Evolutionary conservation across 2,888 invertebrate genomes (phyloP).

Genomic region (Machimus rusticus): DNA sequence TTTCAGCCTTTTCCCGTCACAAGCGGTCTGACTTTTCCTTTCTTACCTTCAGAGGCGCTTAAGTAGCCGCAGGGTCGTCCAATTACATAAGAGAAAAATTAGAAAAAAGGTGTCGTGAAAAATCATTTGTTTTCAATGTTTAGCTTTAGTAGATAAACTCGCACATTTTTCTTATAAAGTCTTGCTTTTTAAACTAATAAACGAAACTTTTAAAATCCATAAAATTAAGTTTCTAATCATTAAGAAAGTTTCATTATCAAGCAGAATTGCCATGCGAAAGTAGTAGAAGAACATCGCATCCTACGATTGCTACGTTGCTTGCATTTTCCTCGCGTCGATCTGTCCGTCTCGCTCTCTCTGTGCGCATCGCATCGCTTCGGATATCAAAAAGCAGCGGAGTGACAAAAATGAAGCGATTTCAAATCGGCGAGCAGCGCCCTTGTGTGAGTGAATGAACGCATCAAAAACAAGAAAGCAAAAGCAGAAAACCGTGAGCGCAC

Average conservation of each 20-base stretch:
- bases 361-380: background rate
- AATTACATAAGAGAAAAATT: no score
- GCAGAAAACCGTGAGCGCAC: background rate
- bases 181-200: no score
- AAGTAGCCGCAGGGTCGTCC: no score
- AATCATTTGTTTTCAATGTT: no score
- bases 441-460: background rate
- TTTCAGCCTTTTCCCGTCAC: no score
- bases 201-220: no score
- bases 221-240: background rate
- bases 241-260: background rate
- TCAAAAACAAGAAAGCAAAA: conserved; percentile 15
- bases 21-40: no score
- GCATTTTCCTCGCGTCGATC: background rate
- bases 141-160: no score
- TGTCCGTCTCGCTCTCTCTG: background rate
- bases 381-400: background rate
- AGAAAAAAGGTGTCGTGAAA: no score
- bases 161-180: no score
- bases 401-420: background rate
- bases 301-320: background rate
- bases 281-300: background rate
- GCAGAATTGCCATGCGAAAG: background rate
- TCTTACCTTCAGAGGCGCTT: no score
- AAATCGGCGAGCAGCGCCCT: background rate